Conservation (phyloP, 2,797 vertebrate species). For the Glyptemys insculpta region DNA sequence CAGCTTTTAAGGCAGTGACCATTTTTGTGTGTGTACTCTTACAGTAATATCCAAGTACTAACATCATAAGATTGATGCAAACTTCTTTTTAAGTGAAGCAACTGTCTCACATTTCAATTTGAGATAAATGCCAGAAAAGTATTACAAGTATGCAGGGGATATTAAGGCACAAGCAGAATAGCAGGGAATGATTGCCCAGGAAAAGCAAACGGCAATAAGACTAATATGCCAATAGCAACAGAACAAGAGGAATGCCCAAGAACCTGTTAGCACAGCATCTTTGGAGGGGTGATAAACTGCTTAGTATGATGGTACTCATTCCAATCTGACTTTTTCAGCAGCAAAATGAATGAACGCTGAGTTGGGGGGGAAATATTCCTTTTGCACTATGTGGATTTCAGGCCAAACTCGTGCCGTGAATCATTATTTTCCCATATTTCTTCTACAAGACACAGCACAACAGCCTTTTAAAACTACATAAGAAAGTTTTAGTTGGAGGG, state of each 20-base stretch:
- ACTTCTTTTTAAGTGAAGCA: not conserved
- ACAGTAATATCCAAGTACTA: not conserved
- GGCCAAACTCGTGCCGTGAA: not conserved
- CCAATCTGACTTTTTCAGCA: not conserved
- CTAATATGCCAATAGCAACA: not conserved
- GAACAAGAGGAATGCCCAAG: rapidly evolving
- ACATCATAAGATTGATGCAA: not conserved
- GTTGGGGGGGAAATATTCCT: not conserved
- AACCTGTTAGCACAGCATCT: not conserved
- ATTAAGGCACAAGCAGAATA: not conserved
- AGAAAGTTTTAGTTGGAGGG: not conserved
- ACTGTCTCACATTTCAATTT: rapidly evolving
- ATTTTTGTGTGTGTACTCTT: not conserved
- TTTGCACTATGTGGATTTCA: conserved; percentile 10
- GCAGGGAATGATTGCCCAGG: not conserved
- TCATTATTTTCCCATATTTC: not conserved
- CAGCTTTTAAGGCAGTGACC: not conserved
- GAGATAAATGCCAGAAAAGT: not conserved
- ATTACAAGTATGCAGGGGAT: not conserved
- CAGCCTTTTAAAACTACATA: not conserved
- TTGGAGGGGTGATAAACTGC: not conserved
- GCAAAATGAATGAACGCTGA: not conserved
- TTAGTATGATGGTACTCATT: not conserved
- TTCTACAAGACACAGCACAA: not conserved
- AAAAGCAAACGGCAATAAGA: not conserved